phyloP scores from a whole-genome alignment of 2,888 invertebrate species.

The Patella ulyssiponensis region DNA sequence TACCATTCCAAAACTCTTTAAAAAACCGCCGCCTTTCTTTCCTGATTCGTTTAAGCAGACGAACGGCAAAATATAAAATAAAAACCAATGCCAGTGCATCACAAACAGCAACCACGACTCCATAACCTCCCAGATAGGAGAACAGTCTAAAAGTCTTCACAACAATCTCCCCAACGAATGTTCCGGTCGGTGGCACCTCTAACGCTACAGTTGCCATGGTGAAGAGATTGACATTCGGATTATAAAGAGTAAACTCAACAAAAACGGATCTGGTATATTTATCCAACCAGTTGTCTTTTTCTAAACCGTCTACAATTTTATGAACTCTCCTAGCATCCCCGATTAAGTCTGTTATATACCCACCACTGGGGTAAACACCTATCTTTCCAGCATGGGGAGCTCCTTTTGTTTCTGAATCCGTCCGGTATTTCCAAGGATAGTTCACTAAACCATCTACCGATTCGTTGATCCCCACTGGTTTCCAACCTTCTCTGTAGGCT shows the following conservation, averaged over 20 bases:
- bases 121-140: constrained; percentile 53
- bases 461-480: constrained; percentile 18
- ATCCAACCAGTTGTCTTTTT: constrained; percentile 49
- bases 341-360: constrained; percentile 52
- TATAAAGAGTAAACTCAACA: constrained; percentile 56
- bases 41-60: constrained; percentile 44
- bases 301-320: constrained; percentile 31
- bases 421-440: constrained; percentile 49
- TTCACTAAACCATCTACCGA: constrained; percentile 23
- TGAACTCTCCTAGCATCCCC: constrained; percentile 42
- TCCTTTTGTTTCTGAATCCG: constrained; percentile 47
- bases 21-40: constrained; percentile 42
- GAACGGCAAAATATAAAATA: constrained; percentile 45
- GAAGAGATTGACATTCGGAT: constrained; percentile 58
- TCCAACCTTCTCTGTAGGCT: constrained; percentile 46
- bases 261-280: constrained; percentile 49
- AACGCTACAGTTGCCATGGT: constrained; percentile 46
- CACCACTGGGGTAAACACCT: constrained; percentile 55
- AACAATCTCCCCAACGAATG: constrained; percentile 37
- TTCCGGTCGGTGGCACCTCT: constrained; percentile 49
- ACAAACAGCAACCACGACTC: constrained; percentile 45
- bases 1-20: constrained; percentile 52
- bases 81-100: constrained; percentile 46
- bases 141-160: constrained; percentile 53
- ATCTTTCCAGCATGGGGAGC: constrained; percentile 52